A percentile compares a stretch with the other conserved stretches of the same genome.
Conservation (phyloP, 2,797 vertebrate species). For the Acanthurus lineatus region DNA sequence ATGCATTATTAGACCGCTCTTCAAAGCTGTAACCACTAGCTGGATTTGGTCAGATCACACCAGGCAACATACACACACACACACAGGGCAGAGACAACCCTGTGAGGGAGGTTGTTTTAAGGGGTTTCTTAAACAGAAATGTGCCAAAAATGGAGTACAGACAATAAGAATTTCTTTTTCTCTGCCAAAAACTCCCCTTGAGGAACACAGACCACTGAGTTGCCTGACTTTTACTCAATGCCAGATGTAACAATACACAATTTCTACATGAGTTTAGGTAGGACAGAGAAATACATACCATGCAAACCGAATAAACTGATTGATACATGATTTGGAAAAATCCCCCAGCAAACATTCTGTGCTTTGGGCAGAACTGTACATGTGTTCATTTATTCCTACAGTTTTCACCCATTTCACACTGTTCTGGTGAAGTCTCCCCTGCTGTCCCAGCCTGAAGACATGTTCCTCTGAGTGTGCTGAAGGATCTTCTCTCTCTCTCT, state of each 20-base stretch:
- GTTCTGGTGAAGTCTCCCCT: constrained; percentile 15
- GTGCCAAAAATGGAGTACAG: constrained; percentile 2
- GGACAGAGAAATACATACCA: background rate
- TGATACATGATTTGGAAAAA: background rate
- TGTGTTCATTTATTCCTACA: background rate
- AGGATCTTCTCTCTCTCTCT: background rate
- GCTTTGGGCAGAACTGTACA: background rate
- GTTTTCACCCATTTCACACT: background rate
- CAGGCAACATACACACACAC: constrained; percentile 8
- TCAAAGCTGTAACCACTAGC: constrained; percentile 58
- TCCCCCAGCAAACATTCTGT: background rate
- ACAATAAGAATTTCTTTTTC: background rate
- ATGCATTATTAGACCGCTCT: constrained; percentile 61
- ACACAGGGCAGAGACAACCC: constrained; percentile 16
- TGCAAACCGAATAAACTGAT: background rate
- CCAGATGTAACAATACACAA: background rate
- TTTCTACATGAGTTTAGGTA: background rate
- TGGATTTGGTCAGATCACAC: constrained; percentile 54
- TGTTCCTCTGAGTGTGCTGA: constrained; percentile 9
- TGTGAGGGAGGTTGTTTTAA: constrained; percentile 16
- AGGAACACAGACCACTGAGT: background rate
- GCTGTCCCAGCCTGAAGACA: constrained; percentile 7
- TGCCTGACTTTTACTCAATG: background rate
- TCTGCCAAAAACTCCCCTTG: background rate
- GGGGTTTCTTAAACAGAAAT: constrained; percentile 13